Conservation (phyloP, 1,140 invertebrate species). For the Agrypnia vestita region DNA sequence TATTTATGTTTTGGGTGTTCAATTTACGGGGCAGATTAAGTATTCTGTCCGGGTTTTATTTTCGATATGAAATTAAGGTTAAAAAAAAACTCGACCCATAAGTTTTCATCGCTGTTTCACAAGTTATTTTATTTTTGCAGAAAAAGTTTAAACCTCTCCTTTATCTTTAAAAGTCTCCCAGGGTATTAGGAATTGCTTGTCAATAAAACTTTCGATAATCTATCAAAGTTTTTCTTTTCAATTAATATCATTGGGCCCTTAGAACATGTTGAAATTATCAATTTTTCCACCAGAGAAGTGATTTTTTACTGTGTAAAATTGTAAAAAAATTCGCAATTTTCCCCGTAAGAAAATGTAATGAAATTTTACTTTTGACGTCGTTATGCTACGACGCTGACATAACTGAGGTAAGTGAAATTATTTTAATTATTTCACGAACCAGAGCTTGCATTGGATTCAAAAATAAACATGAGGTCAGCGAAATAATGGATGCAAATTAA, state of each 20-base stretch:
- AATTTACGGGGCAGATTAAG: slow-evolving; percentile 37
- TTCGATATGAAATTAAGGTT: slow-evolving; percentile 18
- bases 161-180: background rate
- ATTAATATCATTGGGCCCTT: background rate
- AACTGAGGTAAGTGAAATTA: no score
- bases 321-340: no score
- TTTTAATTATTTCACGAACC: no score
- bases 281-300: background rate
- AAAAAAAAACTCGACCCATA: slow-evolving; percentile 10
- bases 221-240: slow-evolving; percentile 26
- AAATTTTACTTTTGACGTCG: no score
- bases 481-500: no score
- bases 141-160: slow-evolving; percentile 22
- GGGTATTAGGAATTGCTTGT: slow-evolving; percentile 6
- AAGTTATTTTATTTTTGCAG: slow-evolving; percentile 5
- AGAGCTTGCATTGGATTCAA: no score
- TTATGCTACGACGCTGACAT: no score
- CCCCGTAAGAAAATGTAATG: no score
- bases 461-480: no score
- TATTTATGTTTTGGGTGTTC: slow-evolving; percentile 45
- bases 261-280: background rate
- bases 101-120: background rate
- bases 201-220: slow-evolving; percentile 27
- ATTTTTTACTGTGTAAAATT: background rate
- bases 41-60: slow-evolving; percentile 28